Percentiles rank a stretch among this genome's conserved stretches.
These are phyloP conservation scores for Alloscopus bannaensis DNA, from an alignment of 2,888 invertebrate species.

Conservation along the genomic window DNA sequence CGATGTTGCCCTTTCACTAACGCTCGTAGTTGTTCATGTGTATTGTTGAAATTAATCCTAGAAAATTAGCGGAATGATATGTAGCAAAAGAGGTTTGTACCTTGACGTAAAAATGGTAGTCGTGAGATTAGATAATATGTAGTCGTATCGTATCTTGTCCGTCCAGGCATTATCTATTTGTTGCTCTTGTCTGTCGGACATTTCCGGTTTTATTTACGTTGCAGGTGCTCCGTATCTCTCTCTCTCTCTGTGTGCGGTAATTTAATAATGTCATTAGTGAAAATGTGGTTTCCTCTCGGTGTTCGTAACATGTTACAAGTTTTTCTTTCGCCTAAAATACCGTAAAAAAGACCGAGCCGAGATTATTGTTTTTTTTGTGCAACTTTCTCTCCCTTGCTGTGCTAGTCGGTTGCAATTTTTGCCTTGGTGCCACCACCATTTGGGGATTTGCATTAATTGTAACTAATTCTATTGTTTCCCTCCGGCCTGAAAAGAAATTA, in stretches of 20 bases:
- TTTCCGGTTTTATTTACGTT: too few species aligned
- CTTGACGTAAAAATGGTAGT: too few species aligned
- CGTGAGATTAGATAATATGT: too few species aligned
- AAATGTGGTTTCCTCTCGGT: not conserved
- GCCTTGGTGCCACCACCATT: not conserved
- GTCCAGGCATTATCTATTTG: too few species aligned
- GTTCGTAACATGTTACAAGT: not conserved
- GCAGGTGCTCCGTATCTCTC: not conserved
- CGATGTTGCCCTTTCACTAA: too few species aligned
- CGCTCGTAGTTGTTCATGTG: slow-evolving; percentile 15
- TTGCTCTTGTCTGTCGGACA: too few species aligned
- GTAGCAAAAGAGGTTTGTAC: too few species aligned
- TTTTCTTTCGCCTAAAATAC: not conserved
- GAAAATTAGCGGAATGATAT: not conserved
- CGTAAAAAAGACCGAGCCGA: too few species aligned
- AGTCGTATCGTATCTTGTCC: too few species aligned
- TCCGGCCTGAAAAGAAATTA: too few species aligned
- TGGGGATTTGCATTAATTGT: slow-evolving; percentile 26
- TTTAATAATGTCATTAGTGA: slow-evolving; percentile 24
- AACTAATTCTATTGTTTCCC: slow-evolving; percentile 23
- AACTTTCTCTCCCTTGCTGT: not conserved
- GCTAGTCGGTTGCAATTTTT: not conserved
- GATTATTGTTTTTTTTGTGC: not conserved
- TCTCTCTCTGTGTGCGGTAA: not conserved
- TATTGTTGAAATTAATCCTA: not conserved